A percentile compares a stretch with the other conserved stretches of the same genome.
These are phyloP conservation scores for Ericerus pela DNA, from an alignment of 1,140 invertebrate genomes.

Conservation along the genomic window DNA sequence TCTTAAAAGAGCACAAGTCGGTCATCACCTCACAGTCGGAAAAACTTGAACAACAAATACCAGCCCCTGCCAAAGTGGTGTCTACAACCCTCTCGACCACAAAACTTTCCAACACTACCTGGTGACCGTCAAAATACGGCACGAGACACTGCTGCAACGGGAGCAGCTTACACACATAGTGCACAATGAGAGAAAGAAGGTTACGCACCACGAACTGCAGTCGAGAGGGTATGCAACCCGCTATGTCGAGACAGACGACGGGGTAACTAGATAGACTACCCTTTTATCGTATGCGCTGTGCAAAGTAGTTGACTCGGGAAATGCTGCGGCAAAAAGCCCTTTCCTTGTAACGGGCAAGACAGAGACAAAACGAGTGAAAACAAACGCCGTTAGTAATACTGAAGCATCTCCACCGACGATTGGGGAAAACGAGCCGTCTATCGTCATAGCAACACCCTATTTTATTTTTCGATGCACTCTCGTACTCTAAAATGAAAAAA, in stretches of 20 bases:
- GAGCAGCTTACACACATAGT: background rate
- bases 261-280: slow-evolving; percentile 9
- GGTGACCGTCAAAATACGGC: no score
- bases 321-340: background rate
- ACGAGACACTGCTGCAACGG: background rate
- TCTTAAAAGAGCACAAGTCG: no score
- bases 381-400: slow-evolving; percentile 2
- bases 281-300: background rate
- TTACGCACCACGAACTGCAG: slow-evolving; percentile 3
- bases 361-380: no score
- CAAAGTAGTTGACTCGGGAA: slow-evolving; percentile 8
- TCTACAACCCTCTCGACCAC: no score
- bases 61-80: no score
- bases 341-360: background rate
- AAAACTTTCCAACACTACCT: no score
- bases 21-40: no score
- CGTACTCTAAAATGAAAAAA: no score
- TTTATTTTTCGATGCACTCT: slow-evolving; percentile 6
- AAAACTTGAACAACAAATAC: background rate
- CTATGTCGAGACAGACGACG: background rate
- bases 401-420: background rate
- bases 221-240: slow-evolving; percentile 9
- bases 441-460: slow-evolving; percentile 11
- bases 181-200: background rate
- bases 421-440: slow-evolving; percentile 10